A percentile compares a stretch with the other conserved stretches of the same genome.
Evolutionary conservation across 2,113 vertebrate genomes (phyloP).

Genomic region (Microcebus lehilahytsara): DNA sequence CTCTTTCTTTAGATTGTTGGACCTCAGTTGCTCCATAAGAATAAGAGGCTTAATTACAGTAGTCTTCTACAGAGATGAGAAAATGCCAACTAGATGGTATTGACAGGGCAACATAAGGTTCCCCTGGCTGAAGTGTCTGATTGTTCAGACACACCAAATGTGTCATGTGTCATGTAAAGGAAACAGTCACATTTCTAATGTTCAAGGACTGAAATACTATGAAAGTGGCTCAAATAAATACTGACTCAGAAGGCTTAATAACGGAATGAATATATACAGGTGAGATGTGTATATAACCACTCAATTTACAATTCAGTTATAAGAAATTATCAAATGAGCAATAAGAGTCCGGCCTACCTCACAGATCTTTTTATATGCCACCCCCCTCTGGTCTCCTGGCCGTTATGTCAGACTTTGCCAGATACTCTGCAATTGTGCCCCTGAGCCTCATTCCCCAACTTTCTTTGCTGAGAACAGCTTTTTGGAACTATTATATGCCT

Average conservation of each 20-base stretch:
- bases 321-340: conserved; percentile 41
- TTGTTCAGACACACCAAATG: neutral
- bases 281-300: neutral
- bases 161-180: neutral
- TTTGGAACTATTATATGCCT: neutral
- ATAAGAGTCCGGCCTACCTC: neutral
- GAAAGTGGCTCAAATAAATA: neutral
- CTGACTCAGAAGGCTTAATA: neutral
- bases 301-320: neutral
- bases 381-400: neutral
- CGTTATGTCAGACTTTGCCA: neutral
- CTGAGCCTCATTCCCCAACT: neutral
- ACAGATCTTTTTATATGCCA: neutral
- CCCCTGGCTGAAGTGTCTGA: neutral
- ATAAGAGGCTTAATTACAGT: neutral
- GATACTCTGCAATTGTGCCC: neutral
- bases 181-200: neutral
- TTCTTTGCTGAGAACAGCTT: conserved; percentile 35
- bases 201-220: neutral
- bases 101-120: neutral
- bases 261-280: neutral
- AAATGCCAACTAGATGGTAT: neutral
- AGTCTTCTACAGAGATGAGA: neutral
- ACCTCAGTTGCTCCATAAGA: neutral
- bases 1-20: neutral